Base-by-base conservation (phyloP, 2,888 invertebrate species). In the Pseudococcus longispinus region DNA sequence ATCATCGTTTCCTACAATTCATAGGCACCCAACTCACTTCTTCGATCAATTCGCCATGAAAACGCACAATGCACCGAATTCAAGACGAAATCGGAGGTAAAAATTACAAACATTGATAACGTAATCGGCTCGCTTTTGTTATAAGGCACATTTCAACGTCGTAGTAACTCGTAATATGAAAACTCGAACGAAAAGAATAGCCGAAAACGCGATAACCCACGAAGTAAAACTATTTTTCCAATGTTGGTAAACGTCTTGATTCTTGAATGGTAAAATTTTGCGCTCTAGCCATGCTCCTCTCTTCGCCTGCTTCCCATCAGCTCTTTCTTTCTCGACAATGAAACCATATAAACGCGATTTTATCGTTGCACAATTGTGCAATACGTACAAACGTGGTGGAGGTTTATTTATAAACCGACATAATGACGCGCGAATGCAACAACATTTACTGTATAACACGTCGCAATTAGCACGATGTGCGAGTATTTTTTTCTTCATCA, bases 291-390 rank as follows among this genome's bases (percentile, higher is more conserved):
- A 70, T 32, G 13, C 26, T 3, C 65, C 65, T 37, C 65, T 60
- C 65, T 26, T 65, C 26, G 26, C 11, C 26, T 3, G 23, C 13
- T 11, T 3, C 4, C 3, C 65, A n/a, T 5, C 26, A 9, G 23
- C 8, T 23, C 55, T 37, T 37, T 18, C 55, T 55, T n/a, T 55
- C 65, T 65, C 26, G 29, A 70, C 70, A 26, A 70, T 70, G 29
- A 26, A 70, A 70, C 70, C 23, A 9, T 60, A 60, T 60, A 60
- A 60, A 29, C 70, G 70, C 70, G 70, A 70, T 29, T 18, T 15
- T 32, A 70, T 29, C 29, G 70, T 70, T 70, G 70, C 70, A 70
- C 70, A 70, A 70, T 70, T 70, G 70, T 70, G 70, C 70, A 70
- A 70, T 29, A 70, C 13, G 26, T 26, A 60, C 60, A 60, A 20